phyloP scores from a whole-genome alignment of 2,797 vertebrate species.

The Tiaroga cobitis region DNA sequence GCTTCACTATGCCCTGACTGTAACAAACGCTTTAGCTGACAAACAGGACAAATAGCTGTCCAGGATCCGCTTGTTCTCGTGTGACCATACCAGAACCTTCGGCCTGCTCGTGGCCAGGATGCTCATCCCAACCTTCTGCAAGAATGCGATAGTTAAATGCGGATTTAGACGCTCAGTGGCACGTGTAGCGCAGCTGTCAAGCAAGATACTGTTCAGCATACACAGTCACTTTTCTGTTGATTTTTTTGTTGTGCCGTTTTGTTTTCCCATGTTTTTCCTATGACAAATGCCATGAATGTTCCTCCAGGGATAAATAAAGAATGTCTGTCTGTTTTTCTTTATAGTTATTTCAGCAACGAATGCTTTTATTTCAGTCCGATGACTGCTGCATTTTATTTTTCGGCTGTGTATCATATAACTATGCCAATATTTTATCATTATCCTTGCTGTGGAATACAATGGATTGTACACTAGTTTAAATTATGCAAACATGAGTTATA shows the following conservation, averaged over 20 bases:
- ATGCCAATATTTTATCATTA: constrained; percentile 10
- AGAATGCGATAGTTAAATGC: not conserved
- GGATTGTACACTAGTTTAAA: not conserved
- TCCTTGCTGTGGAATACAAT: not conserved
- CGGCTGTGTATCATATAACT: not conserved
- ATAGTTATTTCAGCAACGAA: constrained; percentile 25
- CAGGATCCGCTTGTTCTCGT: not conserved
- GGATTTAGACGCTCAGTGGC: constrained; percentile 5
- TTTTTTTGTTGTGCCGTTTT: constrained; percentile 6
- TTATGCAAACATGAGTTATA: not conserved
- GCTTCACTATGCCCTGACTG: not conserved
- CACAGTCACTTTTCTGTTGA: constrained; percentile 18
- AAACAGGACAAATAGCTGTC: constrained; percentile 8
- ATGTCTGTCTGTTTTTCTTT: constrained; percentile 32
- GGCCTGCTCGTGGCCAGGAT: not conserved
- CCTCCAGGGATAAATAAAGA: constrained; percentile 37
- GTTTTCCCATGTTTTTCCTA: not conserved
- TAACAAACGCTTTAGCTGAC: not conserved
- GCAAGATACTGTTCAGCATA: constrained; percentile 13
- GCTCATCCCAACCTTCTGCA: constrained; percentile 9
- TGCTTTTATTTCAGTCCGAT: constrained; percentile 23
- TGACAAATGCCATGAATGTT: constrained; percentile 14
- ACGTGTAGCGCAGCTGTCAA: not conserved
- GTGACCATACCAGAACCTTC: constrained; percentile 5
- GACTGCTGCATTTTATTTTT: constrained; percentile 4